phyloP scores from a whole-genome alignment of 2,888 invertebrate species.

The Spilosoma lubricipeda region DNA sequence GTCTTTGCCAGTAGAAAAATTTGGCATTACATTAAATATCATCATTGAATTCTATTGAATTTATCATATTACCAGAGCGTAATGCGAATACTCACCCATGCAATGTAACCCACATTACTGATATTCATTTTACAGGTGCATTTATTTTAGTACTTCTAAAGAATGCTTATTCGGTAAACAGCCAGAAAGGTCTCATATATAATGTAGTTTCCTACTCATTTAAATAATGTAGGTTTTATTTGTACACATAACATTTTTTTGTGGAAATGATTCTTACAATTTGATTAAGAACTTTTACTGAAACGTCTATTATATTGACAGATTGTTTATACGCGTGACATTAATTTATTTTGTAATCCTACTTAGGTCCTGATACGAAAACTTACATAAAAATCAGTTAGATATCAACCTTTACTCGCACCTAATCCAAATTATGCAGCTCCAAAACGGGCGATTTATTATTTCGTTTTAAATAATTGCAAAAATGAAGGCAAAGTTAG shows the following conservation, averaged over 20 bases:
- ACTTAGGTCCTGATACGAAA: not conserved
- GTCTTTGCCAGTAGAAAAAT: not conserved
- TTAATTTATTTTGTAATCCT: not conserved
- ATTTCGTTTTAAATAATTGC: not conserved
- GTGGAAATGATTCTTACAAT: not conserved
- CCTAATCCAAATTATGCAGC: slow-evolving; percentile 28
- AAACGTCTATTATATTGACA: not conserved
- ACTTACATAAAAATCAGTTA: not conserved
- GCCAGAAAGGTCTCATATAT: not conserved
- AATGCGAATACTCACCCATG: not conserved
- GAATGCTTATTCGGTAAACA: not conserved
- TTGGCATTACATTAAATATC: not conserved
- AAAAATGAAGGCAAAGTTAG: not conserved
- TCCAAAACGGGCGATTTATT: slow-evolving; percentile 31
- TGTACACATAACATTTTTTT: not conserved
- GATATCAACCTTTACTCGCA: slow-evolving; percentile 4
- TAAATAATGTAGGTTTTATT: not conserved
- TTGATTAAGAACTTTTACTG: not conserved
- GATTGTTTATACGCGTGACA: not conserved
- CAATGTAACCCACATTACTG: not conserved
- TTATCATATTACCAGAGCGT: not conserved
- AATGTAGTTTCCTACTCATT: not conserved
- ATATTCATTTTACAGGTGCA: not conserved
- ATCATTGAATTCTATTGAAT: not conserved
- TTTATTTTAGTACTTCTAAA: not conserved